Evolutionary conservation across 2,113 vertebrate genomes (phyloP).

Genomic region (Antechinus stuartii): DNA sequence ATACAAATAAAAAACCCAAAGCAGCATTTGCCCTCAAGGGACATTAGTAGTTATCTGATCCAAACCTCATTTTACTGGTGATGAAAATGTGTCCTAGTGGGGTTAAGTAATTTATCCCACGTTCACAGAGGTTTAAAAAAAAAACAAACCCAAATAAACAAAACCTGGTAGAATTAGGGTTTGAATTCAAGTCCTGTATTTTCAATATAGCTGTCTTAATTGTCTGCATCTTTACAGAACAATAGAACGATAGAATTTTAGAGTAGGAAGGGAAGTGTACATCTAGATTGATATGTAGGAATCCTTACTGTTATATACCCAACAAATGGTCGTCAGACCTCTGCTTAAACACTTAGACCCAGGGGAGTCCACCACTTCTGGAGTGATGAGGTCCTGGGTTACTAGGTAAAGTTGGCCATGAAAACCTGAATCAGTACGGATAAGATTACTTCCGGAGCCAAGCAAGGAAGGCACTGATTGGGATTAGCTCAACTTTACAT

Average conservation of each 20-base stretch:
- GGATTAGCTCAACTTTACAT: no score
- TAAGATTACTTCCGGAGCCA: no score
- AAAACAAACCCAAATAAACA: no score
- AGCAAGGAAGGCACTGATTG: no score
- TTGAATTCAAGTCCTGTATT: neutral
- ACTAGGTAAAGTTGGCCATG: no score
- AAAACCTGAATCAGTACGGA: no score
- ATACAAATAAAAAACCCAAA: neutral
- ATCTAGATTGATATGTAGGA: neutral
- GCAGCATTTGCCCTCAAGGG: neutral
- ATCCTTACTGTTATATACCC: neutral
- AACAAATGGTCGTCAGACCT: neutral
- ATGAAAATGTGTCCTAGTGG: neutral
- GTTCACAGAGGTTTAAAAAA: neutral
- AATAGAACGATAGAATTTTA: neutral
- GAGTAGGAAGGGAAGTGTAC: neutral
- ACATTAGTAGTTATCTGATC: neutral
- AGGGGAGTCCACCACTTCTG: neutral
- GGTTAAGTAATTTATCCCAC: neutral
- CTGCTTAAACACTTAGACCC: neutral
- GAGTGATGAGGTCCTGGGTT: no score
- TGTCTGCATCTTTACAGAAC: neutral
- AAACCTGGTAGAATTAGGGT: neutral
- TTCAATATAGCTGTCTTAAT: neutral
- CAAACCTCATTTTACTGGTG: neutral